Evolutionary conservation across 2,113 vertebrate genomes (phyloP).

Genomic region (Bettongia penicillata): DNA sequence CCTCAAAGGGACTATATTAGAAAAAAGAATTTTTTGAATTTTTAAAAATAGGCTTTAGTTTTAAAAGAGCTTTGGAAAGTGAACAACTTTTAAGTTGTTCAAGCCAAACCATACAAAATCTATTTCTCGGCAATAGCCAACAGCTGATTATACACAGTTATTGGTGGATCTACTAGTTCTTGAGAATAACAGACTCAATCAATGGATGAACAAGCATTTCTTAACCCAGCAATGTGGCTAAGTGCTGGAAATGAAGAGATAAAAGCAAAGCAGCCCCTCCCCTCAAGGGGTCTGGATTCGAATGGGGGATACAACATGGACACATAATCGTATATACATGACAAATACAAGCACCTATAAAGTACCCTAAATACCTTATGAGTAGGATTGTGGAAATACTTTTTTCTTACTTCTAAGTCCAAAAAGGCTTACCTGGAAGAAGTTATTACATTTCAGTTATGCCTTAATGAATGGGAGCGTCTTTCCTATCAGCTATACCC

Average conservation of each 20-base stretch:
- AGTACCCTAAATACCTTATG: not conserved
- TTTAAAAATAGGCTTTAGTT: slow-evolving; percentile 44
- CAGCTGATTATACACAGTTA: slow-evolving; percentile 52
- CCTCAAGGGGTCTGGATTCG: not conserved
- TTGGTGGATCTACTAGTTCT: slow-evolving; percentile 36
- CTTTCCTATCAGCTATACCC: slow-evolving; percentile 25
- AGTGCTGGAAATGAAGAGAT: not conserved
- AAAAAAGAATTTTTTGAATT: slow-evolving; percentile 26
- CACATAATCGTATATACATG: not conserved
- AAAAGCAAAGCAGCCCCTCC: not conserved
- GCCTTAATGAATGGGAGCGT: slow-evolving; percentile 22
- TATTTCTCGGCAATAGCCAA: slow-evolving; percentile 19
- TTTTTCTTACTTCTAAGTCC: slow-evolving; percentile 20
- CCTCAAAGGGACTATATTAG: slow-evolving; percentile 51
- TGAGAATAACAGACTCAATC: not conserved
- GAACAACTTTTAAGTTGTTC: slow-evolving; percentile 56
- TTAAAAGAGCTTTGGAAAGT: slow-evolving; percentile 61
- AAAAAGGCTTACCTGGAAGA: slow-evolving; percentile 45
- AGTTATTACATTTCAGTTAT: slow-evolving; percentile 58
- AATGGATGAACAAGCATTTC: not conserved
- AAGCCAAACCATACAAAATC: slow-evolving; percentile 30
- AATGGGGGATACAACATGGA: not conserved
- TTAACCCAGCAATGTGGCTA: not conserved
- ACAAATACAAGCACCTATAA: not conserved
- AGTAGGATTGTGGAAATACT: slow-evolving; percentile 26